phyloP scores from a whole-genome alignment of 2,888 invertebrate species.

The Leptogaster cylindrica region DNA sequence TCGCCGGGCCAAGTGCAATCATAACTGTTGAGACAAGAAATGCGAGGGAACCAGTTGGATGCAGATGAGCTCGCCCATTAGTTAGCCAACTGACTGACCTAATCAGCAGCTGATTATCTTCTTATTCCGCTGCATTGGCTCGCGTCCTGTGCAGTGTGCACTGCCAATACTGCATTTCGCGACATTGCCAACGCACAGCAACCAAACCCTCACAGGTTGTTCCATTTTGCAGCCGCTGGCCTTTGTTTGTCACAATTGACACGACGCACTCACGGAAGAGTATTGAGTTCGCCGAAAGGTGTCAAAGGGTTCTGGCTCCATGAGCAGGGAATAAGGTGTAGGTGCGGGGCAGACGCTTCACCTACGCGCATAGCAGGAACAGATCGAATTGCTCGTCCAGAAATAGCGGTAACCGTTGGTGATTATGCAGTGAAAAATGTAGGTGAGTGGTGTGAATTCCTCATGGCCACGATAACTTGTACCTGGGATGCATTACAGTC shows the following conservation, averaged over 20 bases:
- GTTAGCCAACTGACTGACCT: constrained; percentile 34
- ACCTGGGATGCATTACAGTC: constrained; percentile 10
- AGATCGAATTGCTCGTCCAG: constrained; percentile 14
- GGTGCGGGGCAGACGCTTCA: constrained; percentile 12
- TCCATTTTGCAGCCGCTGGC: neutral
- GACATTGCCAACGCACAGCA: neutral
- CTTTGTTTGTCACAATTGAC: constrained; percentile 1
- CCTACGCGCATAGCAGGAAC: constrained; percentile 14
- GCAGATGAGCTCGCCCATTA: constrained; percentile 10
- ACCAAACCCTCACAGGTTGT: neutral
- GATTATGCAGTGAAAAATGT: constrained; percentile 20
- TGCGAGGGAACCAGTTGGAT: constrained; percentile 1
- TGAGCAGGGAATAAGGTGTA: constrained; percentile 19
- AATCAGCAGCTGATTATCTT: neutral
- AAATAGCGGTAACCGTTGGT: constrained; percentile 14
- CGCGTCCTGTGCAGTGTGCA: neutral
- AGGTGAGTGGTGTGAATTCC: constrained; percentile 40
- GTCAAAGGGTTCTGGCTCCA: constrained; percentile 24
- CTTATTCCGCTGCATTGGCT: neutral
- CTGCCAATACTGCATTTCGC: neutral
- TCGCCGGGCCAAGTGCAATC: neutral
- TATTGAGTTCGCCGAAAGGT: constrained; percentile 29
- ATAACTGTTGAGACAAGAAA: constrained; percentile 15
- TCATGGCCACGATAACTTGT: neutral
- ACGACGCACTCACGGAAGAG: neutral